Evolutionary conservation across 2,888 invertebrate genomes (phyloP), one percentile per base, ranked within the genome.

Genomic region (Heteropelma amictum): DNA sequence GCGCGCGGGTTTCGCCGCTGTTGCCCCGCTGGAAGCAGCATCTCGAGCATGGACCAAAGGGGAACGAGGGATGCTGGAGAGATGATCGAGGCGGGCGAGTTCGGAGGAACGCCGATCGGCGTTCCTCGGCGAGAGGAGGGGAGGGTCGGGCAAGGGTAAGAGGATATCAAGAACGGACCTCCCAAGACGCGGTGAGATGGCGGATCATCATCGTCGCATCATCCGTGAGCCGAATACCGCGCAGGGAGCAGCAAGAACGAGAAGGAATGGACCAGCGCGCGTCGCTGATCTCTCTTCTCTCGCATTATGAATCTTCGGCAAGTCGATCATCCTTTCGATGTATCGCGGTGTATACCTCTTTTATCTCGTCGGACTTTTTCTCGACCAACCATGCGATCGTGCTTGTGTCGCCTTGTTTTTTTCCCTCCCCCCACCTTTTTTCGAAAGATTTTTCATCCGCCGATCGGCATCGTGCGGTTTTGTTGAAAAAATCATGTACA

Each of bases 131-230:
- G 78, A 80, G 76, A 63, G 79, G 54, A 21, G 38, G 40, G 42
- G 64, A 53, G 28, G 26, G 2, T 26, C 64, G 82, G 82, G 78
- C 77, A 70, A 56, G 80, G 77, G 51, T 42, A 54, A 60, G 72
- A 49, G 72, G 82, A 85, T 87, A 89, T 89, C 88, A 85, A 89
- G 88, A 89, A 87, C 87, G 87, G 89, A 89, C 89, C 89, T 89
- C 89, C 89, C 89, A 89, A 89, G 89, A 87, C 85, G 89, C 87
- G 88, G 79, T 82, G 88, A 86, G 88, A 89, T 89, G 89, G 88
- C 88, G 87, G 88, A 88, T 88, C 87, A 87, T 88, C 88, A 86
- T 88, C 88, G 84, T 86, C 86, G 86, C 86, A 85, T 88, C 87
- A 88, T 85, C 84, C 87, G 87, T 86, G 87, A 84, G 85, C 84